Conservation (phyloP, 1,140 invertebrate species). For the Bathynomus jamesi region DNA sequence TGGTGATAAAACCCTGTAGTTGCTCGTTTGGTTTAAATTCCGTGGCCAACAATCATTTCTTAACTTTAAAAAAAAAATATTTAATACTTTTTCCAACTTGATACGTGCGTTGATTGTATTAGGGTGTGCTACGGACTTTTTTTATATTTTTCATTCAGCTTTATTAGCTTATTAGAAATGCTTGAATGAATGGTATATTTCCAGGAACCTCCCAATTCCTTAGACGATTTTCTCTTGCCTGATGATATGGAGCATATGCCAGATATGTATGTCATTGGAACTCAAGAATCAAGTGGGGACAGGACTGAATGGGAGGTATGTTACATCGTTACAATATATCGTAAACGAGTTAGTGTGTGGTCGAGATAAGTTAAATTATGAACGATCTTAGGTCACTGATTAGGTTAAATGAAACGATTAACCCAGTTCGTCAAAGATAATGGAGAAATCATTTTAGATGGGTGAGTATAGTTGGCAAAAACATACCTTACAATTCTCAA, state of each 20-base stretch:
- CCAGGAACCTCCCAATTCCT: constrained; percentile 50
- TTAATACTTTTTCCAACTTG: not conserved
- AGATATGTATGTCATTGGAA: constrained; percentile 84
- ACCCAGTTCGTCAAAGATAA: too few relatives aligned
- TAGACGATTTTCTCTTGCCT: constrained; percentile 83
- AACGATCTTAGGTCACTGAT: too few relatives aligned
- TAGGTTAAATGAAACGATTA: too few relatives aligned
- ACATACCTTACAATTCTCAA: too few relatives aligned
- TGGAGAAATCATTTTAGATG: too few relatives aligned
- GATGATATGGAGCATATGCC: constrained; percentile 72
- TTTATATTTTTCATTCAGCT: constrained; percentile 3
- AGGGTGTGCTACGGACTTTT: not conserved
- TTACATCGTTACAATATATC: not conserved
- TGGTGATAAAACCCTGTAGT: not conserved
- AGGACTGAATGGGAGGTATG: constrained; percentile 72
- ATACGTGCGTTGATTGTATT: not conserved
- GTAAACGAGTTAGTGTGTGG: too few relatives aligned
- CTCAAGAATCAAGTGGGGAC: constrained; percentile 71
- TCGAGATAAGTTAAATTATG: too few relatives aligned
- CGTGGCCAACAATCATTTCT: not conserved
- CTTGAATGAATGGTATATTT: constrained; percentile 21
- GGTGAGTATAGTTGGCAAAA: too few relatives aligned
- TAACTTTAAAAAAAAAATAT: not conserved
- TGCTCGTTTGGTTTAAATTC: not conserved
- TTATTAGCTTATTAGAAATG: constrained; percentile 6